Conservation (phyloP, 2,113 vertebrate genomes). For the Pseudorasbora parva region DNA sequence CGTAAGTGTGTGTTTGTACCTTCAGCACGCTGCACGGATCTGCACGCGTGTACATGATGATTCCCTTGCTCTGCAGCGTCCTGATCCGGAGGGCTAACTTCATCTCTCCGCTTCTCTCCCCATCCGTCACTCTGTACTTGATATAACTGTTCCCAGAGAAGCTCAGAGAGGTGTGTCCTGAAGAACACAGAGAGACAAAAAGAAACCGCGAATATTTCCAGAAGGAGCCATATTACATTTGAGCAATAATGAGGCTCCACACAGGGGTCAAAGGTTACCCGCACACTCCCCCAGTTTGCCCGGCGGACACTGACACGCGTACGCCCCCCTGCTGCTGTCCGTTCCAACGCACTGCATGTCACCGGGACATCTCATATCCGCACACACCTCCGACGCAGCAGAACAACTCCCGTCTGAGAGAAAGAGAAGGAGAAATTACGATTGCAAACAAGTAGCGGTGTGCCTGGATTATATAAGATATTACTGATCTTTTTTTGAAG, state of each 20-base stretch:
- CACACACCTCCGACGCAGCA: slow-evolving; percentile 82
- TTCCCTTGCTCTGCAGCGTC: slow-evolving; percentile 91
- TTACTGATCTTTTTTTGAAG: background rate
- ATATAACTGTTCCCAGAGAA: slow-evolving; percentile 98
- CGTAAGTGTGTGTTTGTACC: slow-evolving; percentile 72
- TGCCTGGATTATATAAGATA: background rate
- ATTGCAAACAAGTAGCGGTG: background rate
- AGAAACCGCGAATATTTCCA: background rate
- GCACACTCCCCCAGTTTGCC: slow-evolving; percentile 96
- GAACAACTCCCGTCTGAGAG: slow-evolving; percentile 86
- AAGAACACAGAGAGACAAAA: slow-evolving; percentile 36
- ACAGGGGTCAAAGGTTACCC: slow-evolving; percentile 73
- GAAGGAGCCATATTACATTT: background rate
- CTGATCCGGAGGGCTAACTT: slow-evolving; percentile 91
- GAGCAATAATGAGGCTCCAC: slow-evolving; percentile 23
- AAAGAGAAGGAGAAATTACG: background rate
- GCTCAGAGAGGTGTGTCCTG: slow-evolving; percentile 94
- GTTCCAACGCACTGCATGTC: slow-evolving; percentile 96
- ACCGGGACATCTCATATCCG: slow-evolving; percentile 88
- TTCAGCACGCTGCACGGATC: slow-evolving; percentile 92
- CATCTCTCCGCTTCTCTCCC: slow-evolving; percentile 85
- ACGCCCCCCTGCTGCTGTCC: slow-evolving; percentile 82
- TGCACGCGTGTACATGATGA: slow-evolving; percentile 92
- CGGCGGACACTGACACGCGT: slow-evolving; percentile 92
- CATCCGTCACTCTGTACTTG: slow-evolving; percentile 90